Conservation (phyloP, 2,113 vertebrate species). For the Apistogramma diplotaenia region DNA sequence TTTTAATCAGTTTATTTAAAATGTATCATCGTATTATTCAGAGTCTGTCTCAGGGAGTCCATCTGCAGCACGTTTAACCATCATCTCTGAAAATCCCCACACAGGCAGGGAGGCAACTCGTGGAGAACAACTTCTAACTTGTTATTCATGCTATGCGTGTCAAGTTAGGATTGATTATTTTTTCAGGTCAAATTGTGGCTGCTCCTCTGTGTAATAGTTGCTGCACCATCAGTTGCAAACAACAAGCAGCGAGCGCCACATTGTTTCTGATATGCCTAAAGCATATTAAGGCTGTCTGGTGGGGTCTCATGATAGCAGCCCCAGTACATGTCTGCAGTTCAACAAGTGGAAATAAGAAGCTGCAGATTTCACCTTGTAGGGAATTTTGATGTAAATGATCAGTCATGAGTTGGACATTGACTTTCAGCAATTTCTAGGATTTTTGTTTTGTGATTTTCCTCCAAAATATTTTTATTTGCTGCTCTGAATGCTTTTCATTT, state of each 20-base stretch:
- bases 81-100: not conserved
- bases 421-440: not conserved
- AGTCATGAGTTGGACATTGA: not conserved
- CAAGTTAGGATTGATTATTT: not conserved
- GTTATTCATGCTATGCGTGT: not conserved
- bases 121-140: not conserved
- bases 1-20: not conserved
- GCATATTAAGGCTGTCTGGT: not conserved
- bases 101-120: not conserved
- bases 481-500: not conserved
- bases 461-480: not conserved
- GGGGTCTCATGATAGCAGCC: not conserved
- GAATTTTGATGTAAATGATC: not conserved
- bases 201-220: not conserved
- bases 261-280: not conserved
- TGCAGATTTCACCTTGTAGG: not conserved
- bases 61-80: not conserved
- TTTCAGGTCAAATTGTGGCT: not conserved
- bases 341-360: not conserved
- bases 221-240: not conserved
- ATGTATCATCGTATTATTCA: not conserved
- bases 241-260: not conserved
- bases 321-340: not conserved
- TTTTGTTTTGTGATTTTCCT: not conserved
- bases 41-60: fast-evolving